Conservation (phyloP, 2,888 invertebrate genomes). For the Argynnis bischoffii region DNA sequence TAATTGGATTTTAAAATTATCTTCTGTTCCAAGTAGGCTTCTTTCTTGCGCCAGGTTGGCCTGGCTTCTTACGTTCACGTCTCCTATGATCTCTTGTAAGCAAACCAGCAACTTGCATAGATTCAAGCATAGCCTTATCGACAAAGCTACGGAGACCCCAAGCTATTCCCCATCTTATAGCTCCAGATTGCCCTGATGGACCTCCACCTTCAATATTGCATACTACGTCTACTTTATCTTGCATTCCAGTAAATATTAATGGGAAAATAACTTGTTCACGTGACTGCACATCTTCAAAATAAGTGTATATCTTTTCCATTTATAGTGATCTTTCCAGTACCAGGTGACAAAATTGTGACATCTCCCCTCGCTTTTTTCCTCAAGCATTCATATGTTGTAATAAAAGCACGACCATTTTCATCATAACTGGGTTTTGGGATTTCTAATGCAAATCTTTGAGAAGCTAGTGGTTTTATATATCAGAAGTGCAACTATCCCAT, state of each 20-base stretch:
- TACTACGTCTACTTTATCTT: conserved; percentile 91
- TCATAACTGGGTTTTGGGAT: conserved; percentile 87
- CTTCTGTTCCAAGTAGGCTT: conserved; percentile 95
- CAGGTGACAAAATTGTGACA: conserved; percentile 91
- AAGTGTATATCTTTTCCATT: conserved; percentile 90
- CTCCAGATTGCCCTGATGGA: conserved; percentile 91
- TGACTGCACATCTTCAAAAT: conserved; percentile 87
- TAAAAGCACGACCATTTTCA: conserved; percentile 86
- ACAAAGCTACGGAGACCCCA: conserved; percentile 92
- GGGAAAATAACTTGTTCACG: conserved; percentile 95
- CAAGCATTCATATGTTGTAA: conserved; percentile 87
- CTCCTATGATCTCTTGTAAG: conserved; percentile 89
- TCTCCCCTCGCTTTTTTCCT: conserved; percentile 88
- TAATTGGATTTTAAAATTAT: conserved; percentile 24
- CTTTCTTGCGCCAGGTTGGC: conserved; percentile 93
- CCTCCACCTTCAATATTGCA: conserved; percentile 89
- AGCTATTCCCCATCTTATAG: conserved; percentile 94
- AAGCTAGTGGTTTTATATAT: conserved; percentile 81
- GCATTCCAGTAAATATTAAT: conserved; percentile 88
- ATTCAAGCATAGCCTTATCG: conserved; percentile 87
- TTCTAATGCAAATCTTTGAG: conserved; percentile 81
- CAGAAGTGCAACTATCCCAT: too few species aligned
- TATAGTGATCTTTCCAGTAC: conserved; percentile 91
- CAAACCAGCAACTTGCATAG: conserved; percentile 95
- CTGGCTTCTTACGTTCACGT: conserved; percentile 95